Base-by-base conservation (phyloP, 1,140 invertebrate genomes). In the Colletes latitarsis region DNA sequence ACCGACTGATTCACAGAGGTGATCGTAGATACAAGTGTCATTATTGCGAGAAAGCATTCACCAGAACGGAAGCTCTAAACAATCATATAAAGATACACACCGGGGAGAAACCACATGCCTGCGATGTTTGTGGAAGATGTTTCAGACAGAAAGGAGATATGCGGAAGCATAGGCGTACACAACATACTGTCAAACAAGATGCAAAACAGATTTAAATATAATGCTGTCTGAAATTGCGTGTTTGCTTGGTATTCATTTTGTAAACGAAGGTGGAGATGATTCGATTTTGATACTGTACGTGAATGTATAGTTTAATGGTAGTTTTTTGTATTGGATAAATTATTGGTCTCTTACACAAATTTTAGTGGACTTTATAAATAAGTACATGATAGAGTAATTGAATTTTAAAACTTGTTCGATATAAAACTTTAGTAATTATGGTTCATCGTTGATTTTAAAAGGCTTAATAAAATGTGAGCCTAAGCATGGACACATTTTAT, bases 21-120 rank as follows among this genome's bases (percentile, higher is more conserved):
- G 97, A 98, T 91, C 92, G 96, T 63, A 95, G 96, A 39, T 97
- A 96, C 89, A 95, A 95, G 81, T 97, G 97, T 87, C 95, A 96
- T 86, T 89, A 93, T 58, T 95, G 95, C 62, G 92, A 94, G 9
- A 95, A 95, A 88, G 89, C 94, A 6, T 95, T 95, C 78, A 95
- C 95, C 81, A 92, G 95, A 21, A 94, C 94, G 2, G 95, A 95
- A 82, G 94, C 94, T 5, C 82, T 95, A 6, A 95, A 95, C 68
- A 94, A 94, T 76, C 95, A 96, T 84, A 95, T 95, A 80, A 92
- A 96, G 53, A 96, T 96, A 57, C 96, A 96, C 86, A 96, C 96
- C 0, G 96, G 96, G 30, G 96, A 96, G 85, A 94, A 95, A 57
- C 96, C 96, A 3, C 96, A 95, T 88, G 94, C 94, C 57, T 96